Percentiles rank a stretch among this genome's conserved stretches.
These are phyloP conservation scores for Leptinotarsa haldemani DNA, from an alignment of 2,888 invertebrate species.

Conservation along the genomic window DNA sequence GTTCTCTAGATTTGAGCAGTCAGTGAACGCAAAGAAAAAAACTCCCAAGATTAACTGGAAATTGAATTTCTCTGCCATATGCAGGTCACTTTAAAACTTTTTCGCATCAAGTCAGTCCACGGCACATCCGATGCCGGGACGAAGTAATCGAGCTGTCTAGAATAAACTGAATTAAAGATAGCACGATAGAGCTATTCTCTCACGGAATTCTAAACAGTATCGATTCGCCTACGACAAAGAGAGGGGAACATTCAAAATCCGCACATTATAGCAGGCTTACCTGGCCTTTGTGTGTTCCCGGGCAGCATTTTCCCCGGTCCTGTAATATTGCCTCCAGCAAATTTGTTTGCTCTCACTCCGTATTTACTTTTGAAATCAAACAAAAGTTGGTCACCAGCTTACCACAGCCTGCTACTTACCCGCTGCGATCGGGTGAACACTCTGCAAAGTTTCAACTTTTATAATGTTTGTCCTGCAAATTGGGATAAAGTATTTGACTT, in stretches of 20 bases:
- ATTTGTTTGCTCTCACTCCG: constrained; percentile 46
- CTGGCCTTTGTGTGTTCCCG: constrained; percentile 23
- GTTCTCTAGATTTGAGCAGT: background rate
- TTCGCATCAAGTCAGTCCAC: constrained; percentile 27
- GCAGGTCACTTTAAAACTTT: constrained; percentile 40
- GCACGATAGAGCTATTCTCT: constrained; percentile 49
- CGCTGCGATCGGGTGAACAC: constrained; percentile 26
- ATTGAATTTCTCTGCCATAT: constrained; percentile 36
- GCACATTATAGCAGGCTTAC: constrained; percentile 35
- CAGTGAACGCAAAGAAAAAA: constrained; percentile 10
- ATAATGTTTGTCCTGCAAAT: constrained; percentile 48
- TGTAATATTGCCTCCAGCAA: constrained; percentile 40
- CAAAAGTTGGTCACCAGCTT: constrained; percentile 46
- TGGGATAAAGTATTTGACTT: constrained; percentile 48
- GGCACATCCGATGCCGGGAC: constrained; percentile 37
- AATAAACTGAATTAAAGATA: constrained; percentile 52
- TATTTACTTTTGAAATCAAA: constrained; percentile 49
- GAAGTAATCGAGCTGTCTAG: constrained; percentile 50
- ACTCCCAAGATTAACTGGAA: constrained; percentile 27
- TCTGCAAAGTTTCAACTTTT: constrained; percentile 43
- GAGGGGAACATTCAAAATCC: constrained; percentile 34
- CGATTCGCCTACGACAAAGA: constrained; percentile 25
- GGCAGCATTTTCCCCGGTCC: constrained; percentile 27
- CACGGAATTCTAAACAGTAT: constrained; percentile 50
- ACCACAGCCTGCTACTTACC: constrained; percentile 36